Conservation (phyloP, 37 sponge, comb jelly and placozoan genomes). For the Spongilla lacustris region DNA sequence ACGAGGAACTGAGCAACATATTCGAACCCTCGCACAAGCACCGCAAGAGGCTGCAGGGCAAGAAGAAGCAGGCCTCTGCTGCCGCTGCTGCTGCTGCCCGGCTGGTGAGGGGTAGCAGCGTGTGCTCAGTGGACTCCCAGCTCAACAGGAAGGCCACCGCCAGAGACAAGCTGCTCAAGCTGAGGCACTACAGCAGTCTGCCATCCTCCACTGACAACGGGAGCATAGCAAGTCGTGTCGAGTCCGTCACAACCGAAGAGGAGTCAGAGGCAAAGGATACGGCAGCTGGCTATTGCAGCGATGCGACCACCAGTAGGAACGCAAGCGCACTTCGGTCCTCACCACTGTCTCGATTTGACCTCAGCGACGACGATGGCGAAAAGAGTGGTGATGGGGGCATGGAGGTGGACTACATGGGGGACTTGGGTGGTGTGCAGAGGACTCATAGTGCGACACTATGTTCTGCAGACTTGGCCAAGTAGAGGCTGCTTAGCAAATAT, state of each 20-base stretch:
- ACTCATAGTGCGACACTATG: too few relatives aligned
- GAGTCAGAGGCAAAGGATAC: constrained; percentile 8
- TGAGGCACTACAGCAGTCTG: constrained; percentile 43
- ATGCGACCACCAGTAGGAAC: constrained; percentile 15
- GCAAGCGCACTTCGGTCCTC: constrained; percentile 13
- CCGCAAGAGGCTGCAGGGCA: constrained; percentile 24
- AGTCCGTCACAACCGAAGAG: constrained; percentile 30
- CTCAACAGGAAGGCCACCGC: background rate
- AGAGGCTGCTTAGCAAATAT: too few relatives aligned
- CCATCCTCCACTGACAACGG: constrained; percentile 42
- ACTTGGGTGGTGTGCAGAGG: background rate
- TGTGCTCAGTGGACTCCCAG: constrained; percentile 61
- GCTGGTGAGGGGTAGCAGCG: constrained; percentile 54
- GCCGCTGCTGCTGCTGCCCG: background rate
- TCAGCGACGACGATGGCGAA: constrained; percentile 66
- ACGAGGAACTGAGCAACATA: constrained; percentile 52
- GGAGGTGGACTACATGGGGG: background rate
- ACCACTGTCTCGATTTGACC: constrained; percentile 50
- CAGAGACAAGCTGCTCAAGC: constrained; percentile 7
- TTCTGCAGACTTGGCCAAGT: too few relatives aligned
- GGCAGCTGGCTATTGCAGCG: background rate
- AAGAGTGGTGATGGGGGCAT: constrained; percentile 7
- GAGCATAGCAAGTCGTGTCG: constrained; percentile 30
- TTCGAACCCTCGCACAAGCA: constrained; percentile 4
- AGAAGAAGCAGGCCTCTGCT: background rate